Evolutionary conservation across 2,888 invertebrate species (phyloP).

Genomic region (Athalia rosae): DNA sequence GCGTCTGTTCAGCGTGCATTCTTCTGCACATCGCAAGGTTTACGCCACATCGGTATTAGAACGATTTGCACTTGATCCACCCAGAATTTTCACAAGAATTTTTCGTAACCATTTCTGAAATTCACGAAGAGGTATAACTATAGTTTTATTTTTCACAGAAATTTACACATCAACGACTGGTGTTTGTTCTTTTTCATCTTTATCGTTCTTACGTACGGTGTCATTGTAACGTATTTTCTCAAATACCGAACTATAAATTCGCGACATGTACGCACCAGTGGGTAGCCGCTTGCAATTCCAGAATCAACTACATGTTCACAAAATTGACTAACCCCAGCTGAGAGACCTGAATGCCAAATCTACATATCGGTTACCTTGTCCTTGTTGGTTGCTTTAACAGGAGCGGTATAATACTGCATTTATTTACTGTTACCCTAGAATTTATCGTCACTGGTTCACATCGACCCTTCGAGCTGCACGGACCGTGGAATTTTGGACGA

Average conservation of each 20-base stretch:
- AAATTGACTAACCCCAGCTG: conserved; percentile 17
- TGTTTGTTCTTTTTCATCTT: too few relatives aligned
- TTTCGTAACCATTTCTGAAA: too few relatives aligned
- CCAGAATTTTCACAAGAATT: too few relatives aligned
- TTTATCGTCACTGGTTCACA: background rate
- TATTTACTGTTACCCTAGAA: conserved; percentile 20
- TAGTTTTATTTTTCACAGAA: too few relatives aligned
- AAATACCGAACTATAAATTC: conserved; percentile 2
- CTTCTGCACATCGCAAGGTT: too few relatives aligned
- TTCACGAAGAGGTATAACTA: too few relatives aligned
- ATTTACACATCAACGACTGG: too few relatives aligned
- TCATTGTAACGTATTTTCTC: too few relatives aligned
- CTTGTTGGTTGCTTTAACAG: background rate
- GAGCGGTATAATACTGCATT: background rate
- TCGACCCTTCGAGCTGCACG: background rate
- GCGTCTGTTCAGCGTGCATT: too few relatives aligned
- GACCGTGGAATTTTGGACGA: background rate
- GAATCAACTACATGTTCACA: background rate
- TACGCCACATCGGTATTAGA: too few relatives aligned
- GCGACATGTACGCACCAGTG: background rate
- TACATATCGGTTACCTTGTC: background rate
- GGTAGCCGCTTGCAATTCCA: background rate
- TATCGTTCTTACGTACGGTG: too few relatives aligned
- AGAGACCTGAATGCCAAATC: conserved; percentile 26
- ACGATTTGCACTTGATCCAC: too few relatives aligned